These are phyloP conservation scores for Lanistes nyassanus DNA, from an alignment of 1,140 invertebrate genomes.

Conservation along the genomic window DNA sequence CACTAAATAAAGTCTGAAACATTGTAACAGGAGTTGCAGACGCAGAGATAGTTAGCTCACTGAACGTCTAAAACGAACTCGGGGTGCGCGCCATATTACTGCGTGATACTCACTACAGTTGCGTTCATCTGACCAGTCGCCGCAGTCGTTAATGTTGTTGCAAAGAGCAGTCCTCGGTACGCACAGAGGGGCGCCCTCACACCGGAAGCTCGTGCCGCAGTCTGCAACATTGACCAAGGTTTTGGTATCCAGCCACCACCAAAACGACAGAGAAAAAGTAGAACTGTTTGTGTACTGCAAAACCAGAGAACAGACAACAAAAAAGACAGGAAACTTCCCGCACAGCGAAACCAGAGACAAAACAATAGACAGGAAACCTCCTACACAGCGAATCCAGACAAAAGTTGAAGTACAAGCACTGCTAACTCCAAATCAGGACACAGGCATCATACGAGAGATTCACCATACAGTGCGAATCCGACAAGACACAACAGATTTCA, in stretches of 20 bases:
- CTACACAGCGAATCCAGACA: neutral
- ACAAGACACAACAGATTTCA: neutral
- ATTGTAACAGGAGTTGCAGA: neutral
- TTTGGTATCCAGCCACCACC: neutral
- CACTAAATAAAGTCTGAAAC: neutral
- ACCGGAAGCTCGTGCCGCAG: constrained; percentile 30
- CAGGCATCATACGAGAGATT: neutral
- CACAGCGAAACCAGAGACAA: too few relatives aligned
- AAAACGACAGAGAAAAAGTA: too few relatives aligned
- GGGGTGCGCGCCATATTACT: neutral
- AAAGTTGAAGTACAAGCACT: neutral
- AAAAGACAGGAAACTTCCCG: too few relatives aligned
- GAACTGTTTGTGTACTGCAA: too few relatives aligned
- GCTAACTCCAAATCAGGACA: too few relatives aligned
- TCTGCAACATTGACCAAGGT: constrained; percentile 24
- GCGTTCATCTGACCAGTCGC: constrained; percentile 46
- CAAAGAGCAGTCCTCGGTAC: constrained; percentile 31
- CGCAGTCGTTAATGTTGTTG: constrained; percentile 41
- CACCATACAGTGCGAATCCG: neutral
- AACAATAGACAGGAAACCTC: neutral
- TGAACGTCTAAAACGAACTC: neutral
- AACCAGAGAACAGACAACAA: too few relatives aligned
- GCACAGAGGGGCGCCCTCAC: constrained; percentile 34
- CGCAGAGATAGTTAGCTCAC: neutral
- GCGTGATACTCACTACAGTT: constrained; percentile 34